Evolutionary conservation across 2,797 vertebrate species (phyloP), one percentile per base, ranked within the genome.

Genomic region (Coranthus polyacanthus): DNA sequence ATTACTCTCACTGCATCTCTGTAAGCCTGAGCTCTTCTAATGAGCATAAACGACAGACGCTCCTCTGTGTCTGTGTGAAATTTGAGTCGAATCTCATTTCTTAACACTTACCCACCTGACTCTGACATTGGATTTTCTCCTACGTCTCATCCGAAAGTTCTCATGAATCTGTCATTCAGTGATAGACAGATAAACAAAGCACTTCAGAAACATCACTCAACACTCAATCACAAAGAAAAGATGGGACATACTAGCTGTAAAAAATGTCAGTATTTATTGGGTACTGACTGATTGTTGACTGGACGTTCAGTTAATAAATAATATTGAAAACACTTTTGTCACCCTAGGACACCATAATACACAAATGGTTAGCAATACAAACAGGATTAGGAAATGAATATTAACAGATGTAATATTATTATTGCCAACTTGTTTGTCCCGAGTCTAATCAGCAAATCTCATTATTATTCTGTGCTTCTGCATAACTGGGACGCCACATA

Each of bases 401-500:
- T 63, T 39, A 78, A 73, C 58, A 65, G 34, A 68, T 77, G 16
- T 52, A 55, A 59, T 59, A 57, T 64, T 63, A 65, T 68, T 46
- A 37, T 56, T 37, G 37, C 36, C 22, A 59, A 26, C 34, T 38
- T 62, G 26, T 61, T 72, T 60, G 38, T 60, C 52, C 38, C 0
- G 0, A 16, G 36, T 21, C 58, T 66, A 62, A 74, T 76, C 75
- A 78, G 45, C 20, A 79, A 54, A 67, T 68, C 17, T 74, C 37
- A 71, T 84, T 72, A 66, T 66, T 63, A 72, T 75, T 76, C 43
- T 42, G 37, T 46, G 12, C 12, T 56, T 54, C 47, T 70, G 62
- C 47, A 53, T 29, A 78, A 79, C 41, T 68, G 71, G 49, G 49
- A 50, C 55, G 73, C 50, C 29, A 62, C 47, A 79, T 75, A 46